Conservation (phyloP, 1,140 invertebrate species). For the silkworm (Bombyx mori) region DNA sequence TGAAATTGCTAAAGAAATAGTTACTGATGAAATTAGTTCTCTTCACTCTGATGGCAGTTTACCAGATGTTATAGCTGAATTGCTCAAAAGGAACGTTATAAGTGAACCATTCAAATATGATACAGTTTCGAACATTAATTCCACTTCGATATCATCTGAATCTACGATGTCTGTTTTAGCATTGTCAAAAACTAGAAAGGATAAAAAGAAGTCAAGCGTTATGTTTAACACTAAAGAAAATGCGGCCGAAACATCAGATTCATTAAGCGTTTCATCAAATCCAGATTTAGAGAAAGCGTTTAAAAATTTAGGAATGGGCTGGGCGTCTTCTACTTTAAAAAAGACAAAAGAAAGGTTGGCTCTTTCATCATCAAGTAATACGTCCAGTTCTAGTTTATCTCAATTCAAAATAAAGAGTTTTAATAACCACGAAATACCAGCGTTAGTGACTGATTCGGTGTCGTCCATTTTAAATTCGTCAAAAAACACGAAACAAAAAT, state of each 20-base stretch:
- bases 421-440: constrained; percentile 35
- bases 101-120: constrained; percentile 58
- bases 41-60: constrained; percentile 60
- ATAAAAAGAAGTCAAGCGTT: constrained; percentile 31
- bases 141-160: constrained; percentile 50
- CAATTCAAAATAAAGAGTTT: constrained; percentile 47
- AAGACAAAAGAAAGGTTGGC: constrained; percentile 77
- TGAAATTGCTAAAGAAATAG: constrained; percentile 31
- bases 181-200: constrained; percentile 37
- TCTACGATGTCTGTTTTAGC: constrained; percentile 51
- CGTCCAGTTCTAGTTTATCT: constrained; percentile 60
- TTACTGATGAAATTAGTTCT: constrained; percentile 46
- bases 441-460: constrained; percentile 33
- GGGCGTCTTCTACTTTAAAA: constrained; percentile 77
- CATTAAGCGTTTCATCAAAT: constrained; percentile 58
- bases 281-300: constrained; percentile 73
- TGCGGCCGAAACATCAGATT: constrained; percentile 54
- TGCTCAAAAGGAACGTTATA: constrained; percentile 62
- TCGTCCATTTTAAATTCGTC: constrained; percentile 25
- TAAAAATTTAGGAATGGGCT: constrained; percentile 74
- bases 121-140: constrained; percentile 48
- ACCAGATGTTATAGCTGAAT: constrained; percentile 61
- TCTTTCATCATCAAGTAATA: constrained; percentile 75
- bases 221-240: constrained; percentile 41
- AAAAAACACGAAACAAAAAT: constrained; percentile 22